A percentile compares a stretch with the other conserved stretches of the same genome.
Evolutionary conservation across 2,888 invertebrate genomes (phyloP).

Genomic region (Rhorus exstirpatorius): DNA sequence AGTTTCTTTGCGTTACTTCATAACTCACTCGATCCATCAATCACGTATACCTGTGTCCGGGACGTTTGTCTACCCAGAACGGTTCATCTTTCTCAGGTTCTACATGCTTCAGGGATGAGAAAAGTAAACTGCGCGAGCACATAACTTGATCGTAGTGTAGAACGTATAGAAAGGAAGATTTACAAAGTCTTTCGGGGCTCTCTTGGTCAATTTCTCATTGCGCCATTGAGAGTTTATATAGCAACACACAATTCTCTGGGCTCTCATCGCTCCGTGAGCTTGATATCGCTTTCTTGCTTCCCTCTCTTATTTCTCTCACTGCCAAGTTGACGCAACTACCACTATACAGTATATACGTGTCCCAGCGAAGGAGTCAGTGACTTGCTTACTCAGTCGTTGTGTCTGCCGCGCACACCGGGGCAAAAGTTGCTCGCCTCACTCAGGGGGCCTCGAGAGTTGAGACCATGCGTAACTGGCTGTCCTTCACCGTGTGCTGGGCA

Average conservation of each 20-base stretch:
- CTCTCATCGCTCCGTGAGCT: constrained; percentile 45
- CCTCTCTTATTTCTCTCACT: constrained; percentile 9
- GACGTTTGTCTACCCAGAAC: constrained; percentile 41
- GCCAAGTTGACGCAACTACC: constrained; percentile 36
- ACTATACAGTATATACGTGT: neutral
- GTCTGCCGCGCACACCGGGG: constrained; percentile 39
- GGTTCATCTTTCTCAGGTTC: constrained; percentile 24
- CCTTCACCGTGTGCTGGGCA: constrained; percentile 63
- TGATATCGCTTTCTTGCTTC: constrained; percentile 26
- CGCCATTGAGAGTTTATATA: constrained; percentile 38
- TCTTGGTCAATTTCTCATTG: constrained; percentile 20
- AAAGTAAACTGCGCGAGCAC: constrained; percentile 13
- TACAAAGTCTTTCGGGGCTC: constrained; percentile 41
- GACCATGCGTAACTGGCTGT: constrained; percentile 69
- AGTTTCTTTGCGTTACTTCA: constrained; percentile 36
- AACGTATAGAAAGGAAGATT: constrained; percentile 38
- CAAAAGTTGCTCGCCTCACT: constrained; percentile 57
- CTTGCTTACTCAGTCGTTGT: constrained; percentile 31
- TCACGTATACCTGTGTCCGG: constrained; percentile 29
- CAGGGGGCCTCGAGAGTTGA: constrained; percentile 41
- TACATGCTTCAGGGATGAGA: neutral
- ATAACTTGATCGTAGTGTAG: constrained; percentile 11
- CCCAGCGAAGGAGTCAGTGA: constrained; percentile 38
- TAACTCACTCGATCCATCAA: constrained; percentile 54
- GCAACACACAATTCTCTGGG: constrained; percentile 27